A percentile compares a stretch with the other conserved stretches of the same genome.
phyloP scores from a whole-genome alignment of 2,888 invertebrate species.

The Omphaloscelis lunosa region DNA sequence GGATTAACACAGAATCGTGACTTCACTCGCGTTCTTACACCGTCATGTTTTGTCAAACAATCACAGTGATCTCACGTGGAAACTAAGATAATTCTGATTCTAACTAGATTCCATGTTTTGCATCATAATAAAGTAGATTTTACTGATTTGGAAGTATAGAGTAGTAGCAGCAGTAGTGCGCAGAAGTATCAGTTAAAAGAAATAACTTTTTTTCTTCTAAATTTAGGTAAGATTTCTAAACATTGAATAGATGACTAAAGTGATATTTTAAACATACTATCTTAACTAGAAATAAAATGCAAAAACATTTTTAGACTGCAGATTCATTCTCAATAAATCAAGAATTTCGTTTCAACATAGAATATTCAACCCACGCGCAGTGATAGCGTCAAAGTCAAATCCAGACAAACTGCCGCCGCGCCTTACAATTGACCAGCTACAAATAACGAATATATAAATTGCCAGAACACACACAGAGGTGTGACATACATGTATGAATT shows the following conservation, averaged over 20 bases:
- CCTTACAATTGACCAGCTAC: neutral
- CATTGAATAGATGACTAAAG: neutral
- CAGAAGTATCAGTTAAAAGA: neutral
- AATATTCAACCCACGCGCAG: constrained; percentile 13
- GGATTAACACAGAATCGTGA: constrained; percentile 37
- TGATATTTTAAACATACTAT: neutral
- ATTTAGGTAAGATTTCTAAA: neutral
- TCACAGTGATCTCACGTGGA: constrained; percentile 8
- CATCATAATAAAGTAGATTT: neutral
- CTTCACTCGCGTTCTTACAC: constrained; percentile 1
- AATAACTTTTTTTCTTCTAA: neutral
- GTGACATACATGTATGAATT: constrained; percentile 54
- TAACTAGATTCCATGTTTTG: neutral
- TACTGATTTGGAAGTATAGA: neutral
- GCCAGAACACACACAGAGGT: constrained; percentile 41
- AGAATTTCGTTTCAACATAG: constrained; percentile 2
- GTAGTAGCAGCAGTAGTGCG: no score
- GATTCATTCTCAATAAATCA: neutral
- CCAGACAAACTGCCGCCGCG: constrained; percentile 39
- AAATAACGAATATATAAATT: constrained; percentile 28
- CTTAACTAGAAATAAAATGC: neutral
- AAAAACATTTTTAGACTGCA: neutral
- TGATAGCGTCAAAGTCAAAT: constrained; percentile 20
- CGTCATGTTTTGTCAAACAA: constrained; percentile 20
- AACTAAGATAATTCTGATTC: neutral